Evolutionary conservation across 1,140 invertebrate genomes (phyloP).

Genomic region (Philopotamus ludificatus): DNA sequence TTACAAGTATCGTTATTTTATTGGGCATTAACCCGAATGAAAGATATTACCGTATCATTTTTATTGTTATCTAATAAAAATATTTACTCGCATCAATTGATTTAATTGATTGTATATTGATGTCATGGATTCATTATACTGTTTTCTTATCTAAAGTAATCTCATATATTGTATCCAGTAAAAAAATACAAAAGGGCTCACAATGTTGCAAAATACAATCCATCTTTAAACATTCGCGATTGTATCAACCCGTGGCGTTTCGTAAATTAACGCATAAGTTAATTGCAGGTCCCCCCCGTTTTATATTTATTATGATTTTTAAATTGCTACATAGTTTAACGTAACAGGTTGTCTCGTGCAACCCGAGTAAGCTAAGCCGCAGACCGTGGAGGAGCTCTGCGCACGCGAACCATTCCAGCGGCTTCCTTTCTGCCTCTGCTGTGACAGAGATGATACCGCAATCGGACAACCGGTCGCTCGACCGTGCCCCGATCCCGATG

Average conservation of each 20-base stretch:
- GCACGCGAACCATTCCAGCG: not conserved
- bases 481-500: not conserved
- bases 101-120: no score
- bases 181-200: no score
- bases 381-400: not conserved
- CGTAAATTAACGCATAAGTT: not conserved
- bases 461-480: not conserved
- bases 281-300: not conserved
- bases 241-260: not conserved
- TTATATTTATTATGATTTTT: constrained; percentile 1
- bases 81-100: no score
- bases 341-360: constrained; percentile 9
- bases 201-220: no score
- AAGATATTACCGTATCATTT: no score
- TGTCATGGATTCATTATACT: no score
- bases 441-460: not conserved
- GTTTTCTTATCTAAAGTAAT: no score
- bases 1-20: no score
- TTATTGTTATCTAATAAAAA: no score
- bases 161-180: no score
- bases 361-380: not conserved
- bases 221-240: not conserved
- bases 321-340: constrained; percentile 4
- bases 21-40: no score
- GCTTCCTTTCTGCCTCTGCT: no score